These are phyloP conservation scores for Nephrocerus scutellatus DNA, from an alignment of 2,888 invertebrate species.

Conservation along the genomic window DNA sequence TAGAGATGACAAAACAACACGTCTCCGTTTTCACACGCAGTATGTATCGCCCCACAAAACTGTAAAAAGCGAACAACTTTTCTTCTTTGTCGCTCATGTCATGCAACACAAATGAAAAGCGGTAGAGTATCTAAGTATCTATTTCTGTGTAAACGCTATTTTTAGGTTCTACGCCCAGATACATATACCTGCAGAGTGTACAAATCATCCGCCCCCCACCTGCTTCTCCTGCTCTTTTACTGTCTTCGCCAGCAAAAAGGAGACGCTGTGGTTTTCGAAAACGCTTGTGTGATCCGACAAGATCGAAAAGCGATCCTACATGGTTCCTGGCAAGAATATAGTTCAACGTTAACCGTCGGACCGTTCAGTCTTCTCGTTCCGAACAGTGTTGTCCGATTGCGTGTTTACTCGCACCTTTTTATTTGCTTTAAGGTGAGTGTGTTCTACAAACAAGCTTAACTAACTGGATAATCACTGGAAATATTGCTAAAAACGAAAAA, in stretches of 20 bases:
- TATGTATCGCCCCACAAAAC: too few species aligned
- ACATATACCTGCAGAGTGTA: constrained; percentile 20
- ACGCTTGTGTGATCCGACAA: constrained; percentile 18
- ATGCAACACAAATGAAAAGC: neutral
- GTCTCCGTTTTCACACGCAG: too few species aligned
- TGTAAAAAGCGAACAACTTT: too few species aligned
- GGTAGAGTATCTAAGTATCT: constrained; percentile 32
- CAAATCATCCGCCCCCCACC: neutral
- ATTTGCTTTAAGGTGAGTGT: constrained; percentile 49
- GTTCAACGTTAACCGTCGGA: constrained; percentile 50
- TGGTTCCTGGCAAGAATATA: constrained; percentile 39
- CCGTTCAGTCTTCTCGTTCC: constrained; percentile 48
- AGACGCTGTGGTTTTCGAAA: constrained; percentile 10
- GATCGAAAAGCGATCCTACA: constrained; percentile 36
- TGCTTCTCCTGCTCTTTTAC: neutral
- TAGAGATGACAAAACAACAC: too few species aligned
- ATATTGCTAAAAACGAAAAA: too few species aligned
- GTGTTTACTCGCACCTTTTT: constrained; percentile 45
- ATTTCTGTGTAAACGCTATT: constrained; percentile 45
- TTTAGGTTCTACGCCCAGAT: constrained; percentile 45
- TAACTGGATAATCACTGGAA: too few species aligned
- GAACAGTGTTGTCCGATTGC: constrained; percentile 45
- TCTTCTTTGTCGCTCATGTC: too few species aligned
- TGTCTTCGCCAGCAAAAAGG: neutral
- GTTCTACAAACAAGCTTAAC: too few species aligned